phyloP scores from a whole-genome alignment of 2,888 invertebrate genomes.

The Phengaris alcon region DNA sequence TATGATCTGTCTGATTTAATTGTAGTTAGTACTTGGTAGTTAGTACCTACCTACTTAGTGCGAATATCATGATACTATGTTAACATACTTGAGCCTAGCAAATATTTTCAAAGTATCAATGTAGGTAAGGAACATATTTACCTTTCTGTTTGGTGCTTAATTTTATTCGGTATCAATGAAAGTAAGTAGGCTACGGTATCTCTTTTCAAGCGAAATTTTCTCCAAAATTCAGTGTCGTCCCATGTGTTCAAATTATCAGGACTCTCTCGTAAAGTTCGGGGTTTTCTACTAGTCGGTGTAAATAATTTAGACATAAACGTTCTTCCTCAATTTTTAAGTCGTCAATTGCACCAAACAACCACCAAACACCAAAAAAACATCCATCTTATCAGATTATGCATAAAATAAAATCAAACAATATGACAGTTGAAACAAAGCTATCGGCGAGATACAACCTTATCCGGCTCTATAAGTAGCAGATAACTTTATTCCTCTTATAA shows the following conservation, averaged over 20 bases:
- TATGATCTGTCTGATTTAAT: no score
- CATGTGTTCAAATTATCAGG: conserved; percentile 21
- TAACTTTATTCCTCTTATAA: no score
- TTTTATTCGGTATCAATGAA: neutral
- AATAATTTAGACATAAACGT: neutral
- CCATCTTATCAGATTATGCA: neutral
- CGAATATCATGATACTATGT: no score
- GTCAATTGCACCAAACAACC: conserved; percentile 4
- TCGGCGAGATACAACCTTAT: no score
- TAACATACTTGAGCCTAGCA: no score
- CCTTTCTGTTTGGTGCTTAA: neutral
- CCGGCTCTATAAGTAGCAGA: no score
- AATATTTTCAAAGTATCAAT: no score
- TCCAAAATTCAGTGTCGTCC: conserved; percentile 25
- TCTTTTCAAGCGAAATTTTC: conserved; percentile 20
- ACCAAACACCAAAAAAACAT: no score
- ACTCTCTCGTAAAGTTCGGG: conserved; percentile 10
- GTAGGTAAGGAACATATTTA: neutral
- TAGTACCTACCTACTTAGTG: no score
- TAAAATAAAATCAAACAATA: no score
- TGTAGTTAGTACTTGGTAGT: no score
- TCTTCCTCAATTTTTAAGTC: conserved; percentile 8
- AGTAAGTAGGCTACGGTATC: conserved; percentile 15
- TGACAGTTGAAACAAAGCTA: no score
- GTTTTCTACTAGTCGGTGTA: conserved; percentile 18